Evolutionary conservation across 2,797 vertebrate species (phyloP).

Genomic region (Siniperca scherzeri): DNA sequence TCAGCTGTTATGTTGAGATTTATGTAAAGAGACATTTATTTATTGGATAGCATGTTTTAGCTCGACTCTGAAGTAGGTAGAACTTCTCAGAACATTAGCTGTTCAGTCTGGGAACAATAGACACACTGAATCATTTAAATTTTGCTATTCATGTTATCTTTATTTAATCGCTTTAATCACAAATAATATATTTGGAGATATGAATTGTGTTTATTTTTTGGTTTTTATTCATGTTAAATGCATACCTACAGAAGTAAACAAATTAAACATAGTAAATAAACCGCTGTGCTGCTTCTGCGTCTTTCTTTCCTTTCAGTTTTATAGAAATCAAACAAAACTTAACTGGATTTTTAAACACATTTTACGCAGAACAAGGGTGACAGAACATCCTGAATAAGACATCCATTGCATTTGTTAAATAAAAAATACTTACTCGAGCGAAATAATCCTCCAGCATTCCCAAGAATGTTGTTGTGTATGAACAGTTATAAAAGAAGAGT

Average conservation of each 20-base stretch:
- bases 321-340: neutral
- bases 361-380: neutral
- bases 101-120: constrained; percentile 15
- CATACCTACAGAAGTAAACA: constrained; percentile 45
- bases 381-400: neutral
- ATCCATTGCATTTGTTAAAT: neutral
- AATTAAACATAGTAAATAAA: constrained; percentile 49
- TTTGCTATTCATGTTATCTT: constrained; percentile 47
- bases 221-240: constrained; percentile 51
- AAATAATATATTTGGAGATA: constrained; percentile 48
- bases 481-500: no score
- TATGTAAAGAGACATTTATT: constrained; percentile 43
- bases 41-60: constrained; percentile 54
- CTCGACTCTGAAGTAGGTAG: constrained; percentile 31
- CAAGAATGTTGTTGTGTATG: no score
- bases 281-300: neutral
- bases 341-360: neutral
- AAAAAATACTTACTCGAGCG: neutral
- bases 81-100: constrained; percentile 17
- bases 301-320: neutral
- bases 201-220: constrained; percentile 28
- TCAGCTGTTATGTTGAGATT: constrained; percentile 43
- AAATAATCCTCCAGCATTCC: neutral
- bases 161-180: constrained; percentile 44
- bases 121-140: constrained; percentile 37